These are phyloP conservation scores for Eilema sororculum DNA, from an alignment of 2,888 invertebrate genomes.

Conservation along the genomic window DNA sequence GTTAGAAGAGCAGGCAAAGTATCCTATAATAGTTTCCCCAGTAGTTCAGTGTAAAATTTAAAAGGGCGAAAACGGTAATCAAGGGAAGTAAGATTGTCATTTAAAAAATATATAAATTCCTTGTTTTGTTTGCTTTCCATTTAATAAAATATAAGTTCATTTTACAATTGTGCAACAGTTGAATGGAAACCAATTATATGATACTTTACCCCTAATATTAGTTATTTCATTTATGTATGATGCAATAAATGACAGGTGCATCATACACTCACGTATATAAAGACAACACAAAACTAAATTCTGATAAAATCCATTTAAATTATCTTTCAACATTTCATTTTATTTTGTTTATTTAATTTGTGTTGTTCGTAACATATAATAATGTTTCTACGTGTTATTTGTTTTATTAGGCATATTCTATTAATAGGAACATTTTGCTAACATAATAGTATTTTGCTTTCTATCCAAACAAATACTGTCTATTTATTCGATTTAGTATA, in stretches of 20 bases:
- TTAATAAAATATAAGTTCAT: too few relatives aligned
- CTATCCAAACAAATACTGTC: constrained; percentile 26
- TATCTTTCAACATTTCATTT: too few relatives aligned
- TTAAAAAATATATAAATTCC: not conserved
- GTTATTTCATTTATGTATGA: not conserved
- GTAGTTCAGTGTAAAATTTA: not conserved
- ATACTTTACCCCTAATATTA: not conserved
- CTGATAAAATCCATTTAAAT: too few relatives aligned
- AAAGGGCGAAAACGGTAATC: too few relatives aligned
- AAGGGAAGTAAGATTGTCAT: not conserved
- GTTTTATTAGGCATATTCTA: not conserved
- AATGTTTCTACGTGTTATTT: not conserved
- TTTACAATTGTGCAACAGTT: too few relatives aligned
- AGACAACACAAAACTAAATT: too few relatives aligned
- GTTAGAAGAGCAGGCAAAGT: not conserved
- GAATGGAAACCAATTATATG: not conserved
- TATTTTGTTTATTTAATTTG: too few relatives aligned
- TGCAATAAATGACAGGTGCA: too few relatives aligned
- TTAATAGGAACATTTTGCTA: not conserved
- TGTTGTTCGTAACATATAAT: too few relatives aligned
- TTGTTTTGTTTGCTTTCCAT: too few relatives aligned
- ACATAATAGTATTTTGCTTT: constrained; percentile 4
- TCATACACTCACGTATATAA: too few relatives aligned
- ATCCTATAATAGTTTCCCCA: not conserved
- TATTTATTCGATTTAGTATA: constrained; percentile 37